phyloP scores from a whole-genome alignment of 2,888 invertebrate genomes.

The Drosophila histrio region DNA sequence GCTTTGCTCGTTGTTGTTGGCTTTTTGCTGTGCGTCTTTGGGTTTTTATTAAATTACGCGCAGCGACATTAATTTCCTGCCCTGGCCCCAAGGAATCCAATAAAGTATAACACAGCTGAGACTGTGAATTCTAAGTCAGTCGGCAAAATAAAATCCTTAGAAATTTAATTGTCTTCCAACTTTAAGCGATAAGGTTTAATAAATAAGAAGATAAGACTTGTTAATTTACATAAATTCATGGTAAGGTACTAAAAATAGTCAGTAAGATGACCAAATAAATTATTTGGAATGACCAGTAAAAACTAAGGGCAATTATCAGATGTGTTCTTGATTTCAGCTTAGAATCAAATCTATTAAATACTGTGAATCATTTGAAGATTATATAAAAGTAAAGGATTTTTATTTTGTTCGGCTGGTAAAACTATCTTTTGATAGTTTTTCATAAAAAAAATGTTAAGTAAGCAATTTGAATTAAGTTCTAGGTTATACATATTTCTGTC shows the following conservation, averaged over 20 bases:
- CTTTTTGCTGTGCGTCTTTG: constrained; percentile 24
- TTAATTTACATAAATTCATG: constrained; percentile 4
- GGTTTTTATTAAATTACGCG: constrained; percentile 69
- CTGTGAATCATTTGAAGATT: background rate
- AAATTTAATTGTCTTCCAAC: constrained; percentile 4
- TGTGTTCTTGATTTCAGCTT: background rate
- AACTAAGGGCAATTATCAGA: background rate
- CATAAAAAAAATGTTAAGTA: background rate
- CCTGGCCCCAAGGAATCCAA: constrained; percentile 45
- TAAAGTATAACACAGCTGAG: constrained; percentile 60
- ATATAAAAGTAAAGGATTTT: background rate
- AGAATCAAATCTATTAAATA: background rate
- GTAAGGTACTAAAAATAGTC: background rate
- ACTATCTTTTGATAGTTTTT: background rate
- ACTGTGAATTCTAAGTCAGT: constrained; percentile 20
- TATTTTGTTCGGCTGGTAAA: background rate
- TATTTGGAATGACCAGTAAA: background rate
- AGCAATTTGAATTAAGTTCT: background rate
- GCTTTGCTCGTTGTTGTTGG: background rate
- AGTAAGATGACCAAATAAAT: background rate
- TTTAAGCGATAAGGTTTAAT: constrained; percentile 17
- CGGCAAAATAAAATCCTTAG: constrained; percentile 11
- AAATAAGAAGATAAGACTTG: constrained; percentile 15
- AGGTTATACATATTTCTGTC: background rate
- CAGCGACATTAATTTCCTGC: constrained; percentile 60